A percentile compares a stretch with the other conserved stretches of the same genome.
Conservation (phyloP, 2,113 vertebrate genomes). For the Coregonus clupeaformis region DNA sequence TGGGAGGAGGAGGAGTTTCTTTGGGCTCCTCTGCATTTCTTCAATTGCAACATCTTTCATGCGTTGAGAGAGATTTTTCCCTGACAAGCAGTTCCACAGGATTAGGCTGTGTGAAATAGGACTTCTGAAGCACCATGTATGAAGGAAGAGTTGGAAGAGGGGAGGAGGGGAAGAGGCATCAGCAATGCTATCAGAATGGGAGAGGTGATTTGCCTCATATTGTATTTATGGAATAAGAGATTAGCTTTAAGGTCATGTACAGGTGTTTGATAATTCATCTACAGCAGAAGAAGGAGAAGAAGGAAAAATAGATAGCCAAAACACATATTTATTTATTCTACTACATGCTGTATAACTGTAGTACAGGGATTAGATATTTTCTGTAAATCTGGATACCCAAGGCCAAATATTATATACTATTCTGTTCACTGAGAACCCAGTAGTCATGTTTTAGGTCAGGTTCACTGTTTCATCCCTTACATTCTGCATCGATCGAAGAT, state of each 20-base stretch:
- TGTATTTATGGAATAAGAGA: neutral
- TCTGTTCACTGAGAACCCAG: no score
- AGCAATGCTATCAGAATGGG: constrained; percentile 10
- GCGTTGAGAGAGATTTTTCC: constrained; percentile 41
- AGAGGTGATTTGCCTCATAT: neutral
- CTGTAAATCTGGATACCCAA: no score
- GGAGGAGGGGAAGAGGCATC: constrained; percentile 26
- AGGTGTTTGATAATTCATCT: no score
- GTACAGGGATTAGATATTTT: no score
- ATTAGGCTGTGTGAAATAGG: constrained; percentile 49
- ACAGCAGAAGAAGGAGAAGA: no score
- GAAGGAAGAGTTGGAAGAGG: neutral
- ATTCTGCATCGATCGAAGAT: no score
- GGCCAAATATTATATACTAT: no score
- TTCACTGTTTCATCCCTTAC: no score
- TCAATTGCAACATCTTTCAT: constrained; percentile 37
- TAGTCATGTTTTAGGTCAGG: no score
- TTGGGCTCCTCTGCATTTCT: neutral
- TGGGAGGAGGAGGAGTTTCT: neutral
- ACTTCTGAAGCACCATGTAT: constrained; percentile 35
- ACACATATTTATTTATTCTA: no score
- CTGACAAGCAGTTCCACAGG: constrained; percentile 50
- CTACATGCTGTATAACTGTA: no score
- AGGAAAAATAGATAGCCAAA: no score
- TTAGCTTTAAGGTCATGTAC: neutral